Conservation (phyloP, 2,888 invertebrate species). For the Rotaria sp. region DNA sequence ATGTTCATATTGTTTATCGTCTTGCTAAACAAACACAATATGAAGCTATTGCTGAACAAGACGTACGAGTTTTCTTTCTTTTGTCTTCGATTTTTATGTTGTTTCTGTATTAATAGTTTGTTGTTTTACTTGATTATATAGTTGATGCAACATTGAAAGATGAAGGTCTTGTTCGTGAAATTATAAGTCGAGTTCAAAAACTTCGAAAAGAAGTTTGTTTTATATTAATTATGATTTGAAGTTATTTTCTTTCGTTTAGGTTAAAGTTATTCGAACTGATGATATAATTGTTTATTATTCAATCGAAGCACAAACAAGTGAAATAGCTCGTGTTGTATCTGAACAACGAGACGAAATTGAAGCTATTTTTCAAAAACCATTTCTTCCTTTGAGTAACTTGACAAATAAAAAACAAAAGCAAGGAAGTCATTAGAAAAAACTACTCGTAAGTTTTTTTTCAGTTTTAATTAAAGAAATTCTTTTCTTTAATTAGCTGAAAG, state of each 20-base stretch:
- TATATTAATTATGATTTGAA: background rate
- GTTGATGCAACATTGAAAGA: background rate
- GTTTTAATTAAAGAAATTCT: background rate
- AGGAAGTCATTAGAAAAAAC: background rate
- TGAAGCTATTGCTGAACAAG: slow-evolving; percentile 11
- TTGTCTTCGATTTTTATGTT: too few species aligned
- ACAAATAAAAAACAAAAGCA: background rate
- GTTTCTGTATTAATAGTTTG: background rate
- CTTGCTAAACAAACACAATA: background rate
- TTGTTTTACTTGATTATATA: slow-evolving; percentile 62
- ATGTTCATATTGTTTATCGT: slow-evolving; percentile 27
- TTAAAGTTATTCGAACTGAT: slow-evolving; percentile 38
- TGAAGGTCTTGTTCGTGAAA: background rate
- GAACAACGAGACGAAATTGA: slow-evolving; percentile 29
- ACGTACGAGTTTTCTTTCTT: background rate
- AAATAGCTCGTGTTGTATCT: slow-evolving; percentile 11
- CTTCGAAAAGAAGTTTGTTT: slow-evolving; percentile 71
- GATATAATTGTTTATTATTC: slow-evolving; percentile 36
- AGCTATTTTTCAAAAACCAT: slow-evolving; percentile 28
- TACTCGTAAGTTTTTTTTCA: background rate
- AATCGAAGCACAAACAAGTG: slow-evolving; percentile 14
- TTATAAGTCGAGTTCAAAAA: slow-evolving; percentile 85
- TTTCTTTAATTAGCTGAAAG: background rate
- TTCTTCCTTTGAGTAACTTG: background rate
- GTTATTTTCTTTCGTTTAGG: slow-evolving; percentile 23